phyloP scores from a whole-genome alignment of 2,113 vertebrate species.

The Spheniscus mendiculus region DNA sequence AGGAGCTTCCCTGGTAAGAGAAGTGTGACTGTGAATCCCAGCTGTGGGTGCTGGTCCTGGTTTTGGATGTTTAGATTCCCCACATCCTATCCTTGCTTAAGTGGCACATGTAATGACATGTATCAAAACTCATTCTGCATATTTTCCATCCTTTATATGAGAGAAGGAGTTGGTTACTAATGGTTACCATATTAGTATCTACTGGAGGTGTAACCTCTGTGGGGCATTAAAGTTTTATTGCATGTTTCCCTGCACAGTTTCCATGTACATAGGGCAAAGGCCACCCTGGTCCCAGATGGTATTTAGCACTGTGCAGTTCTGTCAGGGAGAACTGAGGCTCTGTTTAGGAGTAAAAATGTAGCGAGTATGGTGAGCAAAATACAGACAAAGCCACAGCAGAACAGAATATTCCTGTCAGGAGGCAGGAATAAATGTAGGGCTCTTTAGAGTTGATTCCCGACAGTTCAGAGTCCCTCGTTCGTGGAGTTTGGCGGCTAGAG shows the following conservation, averaged over 20 bases:
- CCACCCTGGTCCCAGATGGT: too few species aligned
- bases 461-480: background rate
- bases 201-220: background rate
- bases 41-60: background rate
- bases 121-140: background rate
- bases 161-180: background rate
- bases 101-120: too few species aligned
- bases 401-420: background rate
- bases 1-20: background rate
- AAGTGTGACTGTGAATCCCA: background rate
- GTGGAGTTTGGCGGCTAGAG: background rate
- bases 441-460: background rate
- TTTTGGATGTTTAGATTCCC: background rate
- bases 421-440: background rate
- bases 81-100: background rate
- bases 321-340: background rate
- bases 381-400: background rate
- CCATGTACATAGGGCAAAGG: too few species aligned
- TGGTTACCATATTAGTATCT: fast-evolving
- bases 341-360: background rate
- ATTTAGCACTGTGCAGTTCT: too few species aligned
- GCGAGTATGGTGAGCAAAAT: background rate
- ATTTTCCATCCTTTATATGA: background rate
- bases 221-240: background rate
- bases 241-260: background rate